Evolutionary conservation across 2,888 invertebrate species (phyloP), one percentile per base, ranked within the genome.

Genomic region (Noctua janthe): DNA sequence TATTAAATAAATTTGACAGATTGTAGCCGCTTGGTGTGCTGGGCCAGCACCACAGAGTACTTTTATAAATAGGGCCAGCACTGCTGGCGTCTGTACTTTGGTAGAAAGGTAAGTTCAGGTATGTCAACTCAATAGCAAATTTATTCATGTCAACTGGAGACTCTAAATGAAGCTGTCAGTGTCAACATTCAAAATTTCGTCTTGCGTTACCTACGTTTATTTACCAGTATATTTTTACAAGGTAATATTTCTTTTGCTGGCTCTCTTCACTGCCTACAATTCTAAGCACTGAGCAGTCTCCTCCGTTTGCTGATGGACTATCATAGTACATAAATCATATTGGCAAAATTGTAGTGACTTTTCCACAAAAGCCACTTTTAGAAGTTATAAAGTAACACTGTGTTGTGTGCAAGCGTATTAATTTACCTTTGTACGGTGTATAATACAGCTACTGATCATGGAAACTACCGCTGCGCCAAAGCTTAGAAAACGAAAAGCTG

Each of bases 401-500:
- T 13, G 20, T 17, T 56, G n/a, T 59, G 17, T 78, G 8, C 17
- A 66, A 20, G 13, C 4, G 15, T 47, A 49, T 49, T 13, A 13
- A 35, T 56, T 29, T 62, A 49, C 3, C 17, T 66, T 59, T 47
- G 43, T 47, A 69, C n/a, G 35, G 29, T 39, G 6, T 62, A 23
- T 49, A 49, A 4, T 13, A 47, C 10, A 29, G 20, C 5, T 35
- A 70, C 15, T 51, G 47, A 67, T 49, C 59, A 86, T 88, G 89
- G 86, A 86, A 73, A 51, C 72, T 29, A 43, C 71, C 35, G 56
- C 70, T 64, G 72, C 47, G n/a, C 56, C 80, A 62, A 87, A 85
- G 72, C 78, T 88, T n/a, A 89, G 91, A 73, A 93, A 92, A 87
- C 92, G 93, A 17, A 93, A 92, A 88, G 84, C 84, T 43, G 81